Base-by-base conservation (phyloP, 2,113 vertebrate species). In the Ammodytes marinus region DNA sequence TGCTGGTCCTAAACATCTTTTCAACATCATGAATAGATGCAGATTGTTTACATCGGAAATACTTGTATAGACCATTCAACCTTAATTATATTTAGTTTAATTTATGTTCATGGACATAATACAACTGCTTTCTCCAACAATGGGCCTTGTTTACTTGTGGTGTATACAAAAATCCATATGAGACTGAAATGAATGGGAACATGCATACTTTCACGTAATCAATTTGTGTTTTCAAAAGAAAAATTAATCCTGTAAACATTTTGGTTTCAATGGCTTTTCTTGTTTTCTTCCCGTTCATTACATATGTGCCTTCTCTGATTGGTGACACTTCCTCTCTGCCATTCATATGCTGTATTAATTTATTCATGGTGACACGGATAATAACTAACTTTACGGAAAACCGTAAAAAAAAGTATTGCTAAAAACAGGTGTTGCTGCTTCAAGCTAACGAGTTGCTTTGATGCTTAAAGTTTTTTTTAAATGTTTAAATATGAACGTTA, bases 41-140 rank as follows among this genome's bases (percentile, higher is more conserved):
- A 46, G 42, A 27, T 61, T 85, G 55, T 80, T 89, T 80, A 83
- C 57, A 64, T 54, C 57, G 8, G 1, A 59, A 54, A 71, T 27
- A 35, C 54, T 50, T 77, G 63, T 65, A 63, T 35, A 39, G 49
- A 37, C 40, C 64, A 65, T 79, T 90, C 72, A 81, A 46, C 40
- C 83, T 83, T 82, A 90, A 93, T 90, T 90, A 40, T 57, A 75
- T 87, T 27, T 66, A 65, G 15, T 92, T 83, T 68, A 57, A 82
- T 88, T 76, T 84, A 71, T 63, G 45, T 80, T 66, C 84, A 80
- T 83, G 53, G 17, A 66, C 43, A 74, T 76, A 45, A 83, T 88
- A 84, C 45, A 64, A 57, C 42, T 17, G 58, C 66, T 68, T 72
- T 75, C 57, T 46, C 55, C 27, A 27, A 91, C 77, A 86, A 77